These are phyloP conservation scores for Characodon lateralis DNA, from an alignment of 2,797 vertebrate species.

Conservation along the genomic window DNA sequence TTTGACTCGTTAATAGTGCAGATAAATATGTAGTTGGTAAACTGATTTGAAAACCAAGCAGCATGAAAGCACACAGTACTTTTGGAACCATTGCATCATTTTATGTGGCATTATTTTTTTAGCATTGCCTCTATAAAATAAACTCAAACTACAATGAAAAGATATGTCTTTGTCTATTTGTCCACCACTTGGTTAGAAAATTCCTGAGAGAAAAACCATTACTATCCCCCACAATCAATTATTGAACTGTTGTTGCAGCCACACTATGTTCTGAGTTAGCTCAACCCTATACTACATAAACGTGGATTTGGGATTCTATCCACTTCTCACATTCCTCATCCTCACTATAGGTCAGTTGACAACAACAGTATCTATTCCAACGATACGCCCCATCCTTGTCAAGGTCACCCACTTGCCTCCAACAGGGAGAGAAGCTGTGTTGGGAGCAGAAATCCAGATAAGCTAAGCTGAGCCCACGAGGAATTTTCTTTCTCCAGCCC, in stretches of 20 bases:
- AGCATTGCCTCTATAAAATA: neutral
- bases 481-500: conserved; percentile 64
- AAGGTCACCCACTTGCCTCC: conserved; percentile 75
- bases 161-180: too few species aligned
- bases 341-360: conserved; percentile 72
- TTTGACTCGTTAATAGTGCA: neutral
- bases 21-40: neutral
- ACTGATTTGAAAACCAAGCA: neutral
- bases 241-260: neutral
- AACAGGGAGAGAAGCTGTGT: conserved; percentile 52
- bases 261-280: neutral
- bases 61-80: neutral
- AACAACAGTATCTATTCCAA: conserved; percentile 79
- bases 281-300: conserved; percentile 10
- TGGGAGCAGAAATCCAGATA: conserved; percentile 75
- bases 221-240: neutral
- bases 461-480: conserved; percentile 70
- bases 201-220: neutral
- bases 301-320: conserved; percentile 29
- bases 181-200: neutral
- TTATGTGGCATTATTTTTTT: neutral
- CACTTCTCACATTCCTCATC: conserved; percentile 54
- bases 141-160: neutral
- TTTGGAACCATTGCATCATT: neutral
- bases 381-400: conserved; percentile 81